These are phyloP conservation scores for Naja naja DNA, from an alignment of 2,113 vertebrate genomes.

Conservation along the genomic window DNA sequence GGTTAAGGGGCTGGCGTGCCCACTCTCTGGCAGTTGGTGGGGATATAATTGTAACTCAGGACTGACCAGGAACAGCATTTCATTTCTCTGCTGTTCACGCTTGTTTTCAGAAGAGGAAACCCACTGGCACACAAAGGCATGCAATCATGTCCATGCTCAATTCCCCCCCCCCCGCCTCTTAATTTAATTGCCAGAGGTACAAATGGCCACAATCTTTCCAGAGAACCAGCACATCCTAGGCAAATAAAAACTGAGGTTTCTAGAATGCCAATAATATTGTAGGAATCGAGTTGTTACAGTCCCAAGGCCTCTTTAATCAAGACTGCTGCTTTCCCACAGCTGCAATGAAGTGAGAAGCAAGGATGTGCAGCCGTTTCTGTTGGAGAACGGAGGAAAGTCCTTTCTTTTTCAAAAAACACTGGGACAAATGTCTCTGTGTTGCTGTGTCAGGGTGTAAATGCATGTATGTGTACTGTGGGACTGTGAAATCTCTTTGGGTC, in stretches of 20 bases:
- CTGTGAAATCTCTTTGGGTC: neutral
- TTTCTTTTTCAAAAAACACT: neutral
- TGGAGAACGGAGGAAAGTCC: neutral
- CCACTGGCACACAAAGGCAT: neutral
- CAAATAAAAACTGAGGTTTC: neutral
- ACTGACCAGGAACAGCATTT: neutral
- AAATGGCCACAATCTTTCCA: neutral
- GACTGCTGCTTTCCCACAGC: neutral
- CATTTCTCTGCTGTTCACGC: neutral
- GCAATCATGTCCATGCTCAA: neutral
- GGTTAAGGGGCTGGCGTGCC: accelerated
- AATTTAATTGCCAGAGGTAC: neutral
- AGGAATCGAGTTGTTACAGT: neutral
- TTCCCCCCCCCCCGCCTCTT: neutral
- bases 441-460: neutral
- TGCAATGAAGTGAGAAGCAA: neutral
- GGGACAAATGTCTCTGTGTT: neutral
- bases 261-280: neutral
- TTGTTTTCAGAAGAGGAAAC: neutral
- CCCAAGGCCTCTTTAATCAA: neutral
- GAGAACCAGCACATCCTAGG: neutral
- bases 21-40: neutral
- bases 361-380: neutral
- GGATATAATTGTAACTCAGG: neutral
- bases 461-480: neutral